phyloP scores from a whole-genome alignment of 2,797 vertebrate genomes.

The Caiman crocodilus region DNA sequence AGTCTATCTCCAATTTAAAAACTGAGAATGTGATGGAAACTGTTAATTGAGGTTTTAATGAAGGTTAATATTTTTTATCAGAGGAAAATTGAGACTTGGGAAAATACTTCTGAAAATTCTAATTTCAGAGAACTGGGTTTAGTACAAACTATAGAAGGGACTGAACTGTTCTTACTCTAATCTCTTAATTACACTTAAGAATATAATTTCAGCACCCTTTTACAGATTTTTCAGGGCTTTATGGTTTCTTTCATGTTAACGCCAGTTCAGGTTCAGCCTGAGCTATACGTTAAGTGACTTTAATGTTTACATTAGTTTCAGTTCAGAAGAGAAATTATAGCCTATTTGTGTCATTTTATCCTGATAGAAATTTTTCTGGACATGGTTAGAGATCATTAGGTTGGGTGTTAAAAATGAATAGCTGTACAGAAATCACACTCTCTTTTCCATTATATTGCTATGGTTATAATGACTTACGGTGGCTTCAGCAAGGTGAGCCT shows the following conservation, averaged over 20 bases:
- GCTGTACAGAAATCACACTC: background rate
- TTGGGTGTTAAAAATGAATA: background rate
- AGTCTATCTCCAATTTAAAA: background rate
- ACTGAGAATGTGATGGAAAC: background rate
- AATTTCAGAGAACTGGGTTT: background rate
- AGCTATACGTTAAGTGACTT: background rate
- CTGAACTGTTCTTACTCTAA: background rate
- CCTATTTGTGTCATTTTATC: background rate
- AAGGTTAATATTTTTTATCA: background rate
- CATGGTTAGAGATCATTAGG: background rate
- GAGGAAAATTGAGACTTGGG: background rate
- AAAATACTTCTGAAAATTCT: background rate
- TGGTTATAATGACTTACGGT: background rate
- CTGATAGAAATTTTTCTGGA: background rate
- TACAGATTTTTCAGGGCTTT: background rate
- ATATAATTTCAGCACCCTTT: background rate
- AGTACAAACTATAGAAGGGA: background rate
- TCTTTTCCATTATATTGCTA: background rate
- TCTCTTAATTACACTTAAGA: slow-evolving; percentile 6
- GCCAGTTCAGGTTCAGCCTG: background rate
- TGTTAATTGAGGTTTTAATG: slow-evolving; percentile 28
- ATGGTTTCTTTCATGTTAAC: background rate
- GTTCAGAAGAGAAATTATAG: background rate
- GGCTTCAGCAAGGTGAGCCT: background rate
- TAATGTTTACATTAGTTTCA: background rate